Evolutionary conservation across 2,113 vertebrate species (phyloP).

Genomic region (Anolis sagrei): DNA sequence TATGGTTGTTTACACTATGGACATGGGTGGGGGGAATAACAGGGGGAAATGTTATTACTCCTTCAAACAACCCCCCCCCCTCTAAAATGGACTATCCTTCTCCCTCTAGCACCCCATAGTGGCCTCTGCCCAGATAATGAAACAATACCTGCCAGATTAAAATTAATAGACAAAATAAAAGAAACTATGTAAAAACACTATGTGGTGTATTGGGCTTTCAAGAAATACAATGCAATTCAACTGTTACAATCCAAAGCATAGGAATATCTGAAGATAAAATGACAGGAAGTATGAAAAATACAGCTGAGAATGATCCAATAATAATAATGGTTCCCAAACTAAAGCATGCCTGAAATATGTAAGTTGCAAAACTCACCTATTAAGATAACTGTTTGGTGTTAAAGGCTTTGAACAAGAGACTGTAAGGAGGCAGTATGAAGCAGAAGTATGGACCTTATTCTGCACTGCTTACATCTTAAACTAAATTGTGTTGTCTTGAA

Average conservation of each 20-base stretch:
- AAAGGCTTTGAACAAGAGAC: too few species aligned
- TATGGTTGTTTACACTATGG: too few species aligned
- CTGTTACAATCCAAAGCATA: background rate
- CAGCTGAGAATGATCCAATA: background rate
- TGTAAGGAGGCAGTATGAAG: too few species aligned
- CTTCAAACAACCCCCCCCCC: too few species aligned
- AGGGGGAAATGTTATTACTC: too few species aligned
- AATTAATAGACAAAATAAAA: background rate
- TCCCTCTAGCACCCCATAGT: too few species aligned
- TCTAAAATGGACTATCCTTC: too few species aligned
- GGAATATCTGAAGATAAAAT: background rate
- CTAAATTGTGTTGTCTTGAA: background rate
- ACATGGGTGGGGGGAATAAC: too few species aligned
- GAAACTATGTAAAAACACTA: background rate
- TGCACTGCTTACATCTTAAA: background rate
- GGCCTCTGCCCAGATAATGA: too few species aligned
- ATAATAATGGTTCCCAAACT: background rate
- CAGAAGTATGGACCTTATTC: background rate
- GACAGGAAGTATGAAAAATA: background rate
- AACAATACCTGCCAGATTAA: background rate
- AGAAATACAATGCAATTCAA: slow-evolving; percentile 5
- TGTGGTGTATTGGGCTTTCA: background rate
- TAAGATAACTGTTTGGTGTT: too few species aligned
- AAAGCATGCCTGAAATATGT: too few species aligned
- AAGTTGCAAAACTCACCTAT: too few species aligned